phyloP scores from a whole-genome alignment of 2,888 invertebrate genomes.

The Deroplatys truncata region DNA sequence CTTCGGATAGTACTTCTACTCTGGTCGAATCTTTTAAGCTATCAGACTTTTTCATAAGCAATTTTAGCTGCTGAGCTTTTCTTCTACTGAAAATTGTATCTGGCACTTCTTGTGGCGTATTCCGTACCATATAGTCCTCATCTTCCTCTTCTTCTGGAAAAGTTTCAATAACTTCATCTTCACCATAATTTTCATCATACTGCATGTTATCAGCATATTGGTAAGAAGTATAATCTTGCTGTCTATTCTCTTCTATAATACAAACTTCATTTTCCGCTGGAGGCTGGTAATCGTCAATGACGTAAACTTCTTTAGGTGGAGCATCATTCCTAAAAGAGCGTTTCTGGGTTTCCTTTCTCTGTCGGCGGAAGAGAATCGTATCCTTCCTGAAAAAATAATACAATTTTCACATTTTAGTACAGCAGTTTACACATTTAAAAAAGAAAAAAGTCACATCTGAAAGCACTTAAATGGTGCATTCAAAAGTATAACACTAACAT shows the following conservation, averaged over 20 bases:
- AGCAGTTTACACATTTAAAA: not conserved
- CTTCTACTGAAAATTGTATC: not conserved
- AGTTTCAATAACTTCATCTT: not conserved
- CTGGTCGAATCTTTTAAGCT: not conserved
- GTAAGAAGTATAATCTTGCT: not conserved
- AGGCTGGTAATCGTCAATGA: not conserved
- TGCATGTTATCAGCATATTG: not conserved
- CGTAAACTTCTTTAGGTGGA: not conserved
- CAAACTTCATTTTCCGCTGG: not conserved
- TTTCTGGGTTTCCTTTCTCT: not conserved
- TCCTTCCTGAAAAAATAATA: conserved; percentile 6
- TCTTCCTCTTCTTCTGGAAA: no score
- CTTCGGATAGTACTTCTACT: not conserved
- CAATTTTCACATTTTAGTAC: not conserved
- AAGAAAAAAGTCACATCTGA: no score
- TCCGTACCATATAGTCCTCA: no score
- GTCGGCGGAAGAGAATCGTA: conserved; percentile 1
- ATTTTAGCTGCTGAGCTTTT: not conserved
- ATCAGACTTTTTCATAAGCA: not conserved
- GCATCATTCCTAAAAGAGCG: not conserved
- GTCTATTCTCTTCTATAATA: not conserved
- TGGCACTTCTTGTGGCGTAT: not conserved
- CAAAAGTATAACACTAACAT: not conserved
- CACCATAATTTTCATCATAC: not conserved
- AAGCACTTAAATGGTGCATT: no score